A percentile compares a stretch with the other conserved stretches of the same genome.
Conservation (phyloP, 2,888 invertebrate species). For the Philereme vetulata region DNA sequence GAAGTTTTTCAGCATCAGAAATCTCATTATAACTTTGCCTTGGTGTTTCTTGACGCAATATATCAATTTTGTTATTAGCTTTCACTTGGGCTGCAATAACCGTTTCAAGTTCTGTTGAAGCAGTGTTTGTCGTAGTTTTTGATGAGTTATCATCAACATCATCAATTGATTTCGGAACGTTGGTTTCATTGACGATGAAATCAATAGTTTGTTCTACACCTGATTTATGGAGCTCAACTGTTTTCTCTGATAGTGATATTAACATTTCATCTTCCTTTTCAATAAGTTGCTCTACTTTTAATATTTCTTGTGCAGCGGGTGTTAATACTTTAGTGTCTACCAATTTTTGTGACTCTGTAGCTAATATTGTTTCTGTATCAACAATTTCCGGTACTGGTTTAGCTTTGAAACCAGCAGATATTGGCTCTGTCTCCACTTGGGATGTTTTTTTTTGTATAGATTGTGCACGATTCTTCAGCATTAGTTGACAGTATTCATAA, state of each 20-base stretch:
- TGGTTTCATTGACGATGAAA: slow-evolving; percentile 3
- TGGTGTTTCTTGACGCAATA: slow-evolving; percentile 45
- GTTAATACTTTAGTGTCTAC: slow-evolving; percentile 1
- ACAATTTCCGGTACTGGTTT: slow-evolving; percentile 1
- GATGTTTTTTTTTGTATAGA: background rate
- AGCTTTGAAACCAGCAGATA: background rate
- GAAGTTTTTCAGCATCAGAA: slow-evolving; percentile 52
- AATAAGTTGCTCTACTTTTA: slow-evolving; percentile 1
- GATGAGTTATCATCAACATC: slow-evolving; percentile 7
- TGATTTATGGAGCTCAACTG: background rate
- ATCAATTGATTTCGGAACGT: background rate
- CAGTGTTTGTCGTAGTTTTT: background rate
- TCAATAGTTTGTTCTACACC: background rate
- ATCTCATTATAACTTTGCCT: slow-evolving; percentile 57
- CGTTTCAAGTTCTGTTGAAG: background rate
- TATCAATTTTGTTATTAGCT: slow-evolving; percentile 17
- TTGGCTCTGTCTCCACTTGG: slow-evolving; percentile 1
- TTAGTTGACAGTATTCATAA: slow-evolving; percentile 60
- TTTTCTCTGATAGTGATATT: background rate
- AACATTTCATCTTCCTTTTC: slow-evolving; percentile 1
- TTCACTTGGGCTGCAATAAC: slow-evolving; percentile 6
- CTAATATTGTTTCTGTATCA: slow-evolving; percentile 6
- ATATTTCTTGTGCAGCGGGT: slow-evolving; percentile 2
- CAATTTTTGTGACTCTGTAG: slow-evolving; percentile 5
- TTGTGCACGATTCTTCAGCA: slow-evolving; percentile 30